phyloP scores from a whole-genome alignment of 2,888 invertebrate genomes.

The Stegana nigrithorax region DNA sequence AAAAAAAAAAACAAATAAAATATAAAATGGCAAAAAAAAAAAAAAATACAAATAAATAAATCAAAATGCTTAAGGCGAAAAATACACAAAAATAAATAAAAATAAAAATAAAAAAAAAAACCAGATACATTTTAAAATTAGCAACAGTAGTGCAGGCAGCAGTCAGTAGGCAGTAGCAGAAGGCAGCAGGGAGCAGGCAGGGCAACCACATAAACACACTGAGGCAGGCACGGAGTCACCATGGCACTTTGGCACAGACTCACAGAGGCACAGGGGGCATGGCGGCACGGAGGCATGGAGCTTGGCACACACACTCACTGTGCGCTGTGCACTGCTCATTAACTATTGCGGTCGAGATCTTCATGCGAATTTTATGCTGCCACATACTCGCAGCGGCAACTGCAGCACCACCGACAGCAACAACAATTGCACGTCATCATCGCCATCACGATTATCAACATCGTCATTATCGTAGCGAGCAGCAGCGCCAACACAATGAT shows the following conservation, averaged over 20 bases:
- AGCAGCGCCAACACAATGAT: slow-evolving; percentile 6
- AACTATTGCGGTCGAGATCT: slow-evolving; percentile 13
- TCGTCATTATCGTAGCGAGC: background rate
- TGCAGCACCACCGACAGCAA: background rate
- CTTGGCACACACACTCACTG: too few relatives aligned
- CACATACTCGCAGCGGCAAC: too few relatives aligned
- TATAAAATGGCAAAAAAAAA: background rate
- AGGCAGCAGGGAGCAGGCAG: background rate
- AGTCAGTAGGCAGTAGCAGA: background rate
- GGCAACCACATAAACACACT: background rate
- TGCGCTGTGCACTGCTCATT: slow-evolving; percentile 3
- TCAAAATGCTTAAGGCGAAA: too few relatives aligned
- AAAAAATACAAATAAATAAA: too few relatives aligned
- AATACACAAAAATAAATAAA: background rate
- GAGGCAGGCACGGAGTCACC: too few relatives aligned
- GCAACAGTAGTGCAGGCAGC: slow-evolving; percentile 31
- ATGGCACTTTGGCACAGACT: too few relatives aligned
- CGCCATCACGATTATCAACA: slow-evolving; percentile 17
- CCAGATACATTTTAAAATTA: slow-evolving; percentile 48
- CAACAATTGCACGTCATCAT: slow-evolving; percentile 12
- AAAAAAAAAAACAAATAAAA: background rate
- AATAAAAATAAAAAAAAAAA: background rate
- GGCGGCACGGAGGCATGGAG: too few relatives aligned
- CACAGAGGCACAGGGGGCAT: too few relatives aligned
- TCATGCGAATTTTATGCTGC: slow-evolving; percentile 12